phyloP scores from a whole-genome alignment of 2,888 invertebrate genomes.

The Scotopteryx bipunctaria region DNA sequence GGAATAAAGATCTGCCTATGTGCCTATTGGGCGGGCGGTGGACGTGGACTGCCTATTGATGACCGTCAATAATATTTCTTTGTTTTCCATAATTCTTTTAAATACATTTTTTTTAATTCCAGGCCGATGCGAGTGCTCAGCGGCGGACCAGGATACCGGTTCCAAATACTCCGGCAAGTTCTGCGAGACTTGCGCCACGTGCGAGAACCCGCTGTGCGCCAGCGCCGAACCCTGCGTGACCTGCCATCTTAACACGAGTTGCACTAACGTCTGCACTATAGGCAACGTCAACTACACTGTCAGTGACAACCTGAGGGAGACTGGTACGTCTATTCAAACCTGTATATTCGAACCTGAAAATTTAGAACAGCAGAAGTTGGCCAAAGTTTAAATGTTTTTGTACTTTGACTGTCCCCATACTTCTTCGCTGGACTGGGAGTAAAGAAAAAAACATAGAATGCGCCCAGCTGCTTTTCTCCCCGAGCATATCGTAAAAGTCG shows the following conservation, averaged over 20 bases:
- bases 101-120: constrained; percentile 23
- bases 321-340: constrained; percentile 43
- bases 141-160: constrained; percentile 47
- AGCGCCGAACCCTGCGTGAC: constrained; percentile 75
- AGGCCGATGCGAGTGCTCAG: constrained; percentile 70
- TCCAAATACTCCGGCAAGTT: constrained; percentile 70
- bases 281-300: constrained; percentile 67
- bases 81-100: not conserved
- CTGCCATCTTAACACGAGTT: constrained; percentile 64
- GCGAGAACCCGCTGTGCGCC: constrained; percentile 76
- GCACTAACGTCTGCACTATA: constrained; percentile 61
- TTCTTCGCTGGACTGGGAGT: too few relatives aligned
- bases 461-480: too few relatives aligned
- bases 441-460: too few relatives aligned
- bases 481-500: too few relatives aligned
- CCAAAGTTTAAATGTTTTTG: too few relatives aligned
- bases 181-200: constrained; percentile 79
- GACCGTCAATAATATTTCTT: too few relatives aligned
- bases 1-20: too few relatives aligned
- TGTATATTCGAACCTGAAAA: too few relatives aligned
- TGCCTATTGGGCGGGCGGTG: too few relatives aligned
- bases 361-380: too few relatives aligned
- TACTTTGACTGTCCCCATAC: too few relatives aligned
- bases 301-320: constrained; percentile 43
- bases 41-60: too few relatives aligned